Base-by-base conservation (phyloP, 1,140 invertebrate species). In the Drosophila nigrodunni region DNA sequence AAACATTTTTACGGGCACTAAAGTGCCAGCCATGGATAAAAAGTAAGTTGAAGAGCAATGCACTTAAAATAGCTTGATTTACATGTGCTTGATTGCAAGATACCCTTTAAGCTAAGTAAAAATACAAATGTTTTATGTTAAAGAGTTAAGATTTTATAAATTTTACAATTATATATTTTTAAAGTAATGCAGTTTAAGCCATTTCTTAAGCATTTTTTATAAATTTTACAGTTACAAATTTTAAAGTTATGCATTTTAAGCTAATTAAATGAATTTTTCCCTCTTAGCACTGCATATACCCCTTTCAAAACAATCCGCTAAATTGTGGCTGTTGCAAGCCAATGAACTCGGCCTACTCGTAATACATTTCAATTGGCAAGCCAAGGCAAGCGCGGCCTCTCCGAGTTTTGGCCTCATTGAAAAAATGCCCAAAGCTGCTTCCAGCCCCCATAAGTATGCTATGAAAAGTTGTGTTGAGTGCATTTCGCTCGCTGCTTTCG, bases 341-440 rank as follows among this genome's bases (percentile, higher is more conserved):
- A 76, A 83, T 79, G 54, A 83, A 83, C 77, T 78, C 55, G 10
- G 58, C 46, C 52, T 69, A 54, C 50, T 79, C 44, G 15, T 15
- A 43, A 41, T 37, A 35, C 61, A 67, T 82, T 68, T 15, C 44
- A 58, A 59, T 46, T 34, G 43, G 64, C 62, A 15, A 50, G 34
- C 15, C 13, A 39, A 39, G 52, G 35, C 58, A 39, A 34, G 55
- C 47, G 60, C 59, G 72, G 62, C 57, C 39, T 0, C 66, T 77
- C 39, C 13, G 11, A 50, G 15, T 34, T 21, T 68, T 41, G 54
- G 35, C 37, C 54, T n/a, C 37, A 57, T 39, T 57, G 47, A 41
- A 62, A 73, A 77, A 59, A 13, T 43, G 54, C 55, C 35, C 21
- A 37, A 75, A 71, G 69, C 69, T 50, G 71, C 60, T 79, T 54